These are phyloP conservation scores for Phyllostomus hastatus DNA, from an alignment of 2,113 vertebrate genomes.

Conservation along the genomic window DNA sequence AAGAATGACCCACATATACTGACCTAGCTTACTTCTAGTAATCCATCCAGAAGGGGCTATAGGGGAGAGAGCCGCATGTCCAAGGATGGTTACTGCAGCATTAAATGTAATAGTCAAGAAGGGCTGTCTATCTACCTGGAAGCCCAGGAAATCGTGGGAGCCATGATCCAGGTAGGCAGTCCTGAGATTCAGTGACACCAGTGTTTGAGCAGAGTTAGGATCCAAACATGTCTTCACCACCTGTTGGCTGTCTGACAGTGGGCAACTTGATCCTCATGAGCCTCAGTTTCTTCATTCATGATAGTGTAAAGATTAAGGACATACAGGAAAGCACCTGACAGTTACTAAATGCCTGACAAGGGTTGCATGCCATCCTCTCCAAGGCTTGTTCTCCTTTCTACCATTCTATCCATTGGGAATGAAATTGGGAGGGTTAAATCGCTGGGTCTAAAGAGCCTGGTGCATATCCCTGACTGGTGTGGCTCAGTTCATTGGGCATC, in stretches of 20 bases:
- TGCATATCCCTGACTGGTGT: neutral
- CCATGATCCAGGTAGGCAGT: conserved; percentile 85
- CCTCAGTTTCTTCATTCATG: neutral
- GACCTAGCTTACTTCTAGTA: too few species aligned
- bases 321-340: neutral
- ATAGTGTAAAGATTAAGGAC: neutral
- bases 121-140: conserved; percentile 84
- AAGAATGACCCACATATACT: too few species aligned
- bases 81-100: too few species aligned
- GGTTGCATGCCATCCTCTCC: neutral
- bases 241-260: neutral
- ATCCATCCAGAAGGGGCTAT: too few species aligned
- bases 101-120: too few species aligned
- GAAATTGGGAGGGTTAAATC: neutral
- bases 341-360: neutral
- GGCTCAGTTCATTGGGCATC: too few species aligned
- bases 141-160: conserved; percentile 89
- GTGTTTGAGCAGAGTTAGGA: neutral
- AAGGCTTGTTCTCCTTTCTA: neutral
- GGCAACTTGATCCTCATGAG: neutral
- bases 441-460: neutral
- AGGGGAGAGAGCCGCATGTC: too few species aligned
- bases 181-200: neutral
- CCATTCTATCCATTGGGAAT: neutral
- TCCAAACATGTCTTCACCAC: neutral